Evolutionary conservation across 92 coral and sea anemone species (phyloP), one percentile per base, ranked within the genome.

Genomic region (Montipora capitata): DNA sequence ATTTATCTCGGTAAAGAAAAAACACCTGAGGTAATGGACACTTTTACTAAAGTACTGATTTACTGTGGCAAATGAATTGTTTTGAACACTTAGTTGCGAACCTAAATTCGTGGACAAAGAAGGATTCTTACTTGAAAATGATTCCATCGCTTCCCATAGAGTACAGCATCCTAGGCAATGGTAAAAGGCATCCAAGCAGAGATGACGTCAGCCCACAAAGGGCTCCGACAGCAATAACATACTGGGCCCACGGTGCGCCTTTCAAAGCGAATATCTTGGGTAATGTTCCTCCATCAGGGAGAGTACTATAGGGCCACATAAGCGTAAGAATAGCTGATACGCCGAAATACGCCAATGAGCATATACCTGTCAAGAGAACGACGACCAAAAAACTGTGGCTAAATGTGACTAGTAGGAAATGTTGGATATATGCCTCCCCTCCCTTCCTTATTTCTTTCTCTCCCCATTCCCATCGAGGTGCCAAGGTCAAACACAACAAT

Each of bases 141-240:
- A 97, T 84, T 15, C 98, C 97, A 65, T 97, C 99, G 90, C 86
- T 95, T 20, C 95, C 99, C 99, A 96, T 96, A 10, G 99, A 95
- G 80, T 95, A 96, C 69, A 96, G 87, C 67, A 96, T 87, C 69
- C 99, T 93, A 15, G 99, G 99, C 15, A 96, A 84, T 2, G 99
- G 98, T 42, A 93, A 82, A 7, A 95, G 91, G 3, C 81, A 78
- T 9, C 95, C 96, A 17, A 93, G 89, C 40, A 93, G 81, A 61
- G 96, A 88, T 42, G 99, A 94, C 20, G 95, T 91, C 27, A 96
- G 92, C 52, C 94, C 98, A 77, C 98, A 96, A 58, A 93, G 93
- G 91, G 99, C 99, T 67, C 99, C 99, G 52, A 92, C 86, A 11
- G 99, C 96, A n/a, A 96, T 95, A 35, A 93, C 72, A 69, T 96